Evolutionary conservation across 2,113 vertebrate genomes (phyloP), one percentile per base, ranked within the genome.

Genomic region (Morone saxatilis): DNA sequence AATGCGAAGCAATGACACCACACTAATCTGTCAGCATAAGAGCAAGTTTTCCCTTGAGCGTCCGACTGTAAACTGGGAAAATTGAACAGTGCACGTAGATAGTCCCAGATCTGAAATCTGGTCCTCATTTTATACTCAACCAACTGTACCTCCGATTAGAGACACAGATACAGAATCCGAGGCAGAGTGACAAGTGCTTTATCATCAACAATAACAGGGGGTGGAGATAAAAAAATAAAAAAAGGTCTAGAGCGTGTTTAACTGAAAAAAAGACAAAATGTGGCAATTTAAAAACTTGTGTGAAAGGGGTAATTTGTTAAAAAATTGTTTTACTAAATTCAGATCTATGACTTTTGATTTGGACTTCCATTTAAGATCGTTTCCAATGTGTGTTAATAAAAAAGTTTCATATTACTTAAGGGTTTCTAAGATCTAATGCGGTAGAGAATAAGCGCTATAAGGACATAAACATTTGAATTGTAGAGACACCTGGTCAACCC

Each of bases 131-230:
- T 98, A 98, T 98, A 98, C 98, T 99, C 97, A 97, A 97, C 97
- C 97, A 93, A 90, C 97, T 97, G 97, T 97, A 98, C 95, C 97
- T 97, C 96, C 94, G 97, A 98, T 98, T 99, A 97, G 96, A 97
- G 95, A 95, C 95, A 96, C 97, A 96, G 96, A 96, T 97, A 97
- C 97, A 98, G 97, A 93, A 92, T 92, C 96, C 95, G 96, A 97
- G 97, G 97, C 96, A 96, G 97, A 99, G 98, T 95, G 94, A 97
- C 97, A 98, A 99, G 97, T 98, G 97, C 97, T 98, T 97, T 97
- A 97, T 94, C 96, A 95, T 96, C 94, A 97, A 97, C 94, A 96
- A 95, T 95, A 96, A 96, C 90, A 66, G 93, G 96, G 96, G 96
- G 93, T 76, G 96, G 95, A 94, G 92, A 95, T 95, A 95, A 70